These are phyloP conservation scores for Tautogolabrus adspersus DNA, from an alignment of 2,113 vertebrate species.

Conservation along the genomic window DNA sequence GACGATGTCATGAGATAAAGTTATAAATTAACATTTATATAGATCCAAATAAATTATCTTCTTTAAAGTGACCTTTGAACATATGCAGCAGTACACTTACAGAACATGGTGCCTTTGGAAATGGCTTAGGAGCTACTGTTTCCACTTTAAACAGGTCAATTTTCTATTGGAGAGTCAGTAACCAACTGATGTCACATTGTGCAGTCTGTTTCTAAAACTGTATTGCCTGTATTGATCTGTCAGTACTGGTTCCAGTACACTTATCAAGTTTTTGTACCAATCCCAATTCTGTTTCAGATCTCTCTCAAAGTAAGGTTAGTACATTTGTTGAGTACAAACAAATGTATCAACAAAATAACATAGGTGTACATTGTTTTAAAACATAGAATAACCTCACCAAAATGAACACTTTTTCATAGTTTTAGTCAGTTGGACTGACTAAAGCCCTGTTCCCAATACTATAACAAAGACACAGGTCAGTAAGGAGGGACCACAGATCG, in stretches of 20 bases:
- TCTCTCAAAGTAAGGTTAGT: not conserved
- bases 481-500: constrained; percentile 30
- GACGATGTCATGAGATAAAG: too few relatives aligned
- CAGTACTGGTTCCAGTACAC: not conserved
- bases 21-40: too few relatives aligned
- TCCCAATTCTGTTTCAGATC: not conserved
- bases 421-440: too few relatives aligned
- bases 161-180: too few relatives aligned
- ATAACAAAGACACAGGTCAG: constrained; percentile 26
- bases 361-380: not conserved
- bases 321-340: not conserved
- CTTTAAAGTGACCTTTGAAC: too few relatives aligned
- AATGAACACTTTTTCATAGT: not conserved
- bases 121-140: too few relatives aligned
- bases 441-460: not conserved
- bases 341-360: not conserved
- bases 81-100: too few relatives aligned
- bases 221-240: not conserved
- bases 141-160: too few relatives aligned
- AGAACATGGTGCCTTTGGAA: too few relatives aligned
- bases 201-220: too few relatives aligned
- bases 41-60: too few relatives aligned
- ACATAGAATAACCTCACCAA: not conserved
- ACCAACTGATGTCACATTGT: too few relatives aligned
- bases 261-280: not conserved